Evolutionary conservation across 2,888 invertebrate genomes (phyloP), one percentile per base, ranked within the genome.

Genomic region (Flexamia atlantica): DNA sequence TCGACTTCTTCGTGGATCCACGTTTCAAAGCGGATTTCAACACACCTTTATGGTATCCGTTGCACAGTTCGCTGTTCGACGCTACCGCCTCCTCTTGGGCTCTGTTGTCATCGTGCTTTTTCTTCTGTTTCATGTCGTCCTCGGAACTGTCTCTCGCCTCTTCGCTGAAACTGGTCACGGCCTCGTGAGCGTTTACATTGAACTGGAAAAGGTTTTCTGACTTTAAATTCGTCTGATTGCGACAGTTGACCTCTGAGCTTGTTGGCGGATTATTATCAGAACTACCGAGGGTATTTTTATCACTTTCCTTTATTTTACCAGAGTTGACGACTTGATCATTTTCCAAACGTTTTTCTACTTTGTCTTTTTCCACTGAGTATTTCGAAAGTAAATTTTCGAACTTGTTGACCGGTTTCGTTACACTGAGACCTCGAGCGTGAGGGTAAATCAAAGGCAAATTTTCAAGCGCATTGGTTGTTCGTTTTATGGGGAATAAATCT

Each of bases 1-100:
- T 90, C 23, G 88, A 90, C 89, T 94, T 94, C 84, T 79, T 85
- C 68, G 85, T 88, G 88, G 84, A 89, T 88, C 88, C 89, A 88
- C 84, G 89, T 86, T 88, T 88, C 84, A 88, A 86, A 60, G 87
- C 87, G 81, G 87, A 87, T 85, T 88, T 87, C 46, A 84, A 74
- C 12, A 70, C 57, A 14, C 74, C 74, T 12, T 57, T 53, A 20
- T 70, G 79, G 40, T 84, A 85, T 32, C 83, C 84, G 85, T 85
- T 86, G 85, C 84, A 83, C 20, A 72, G 57, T 46, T 85, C 85
- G 23, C 68, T 84, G 42, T 74, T 68, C 9, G 81, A 50, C 36
- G 83, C 76, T 20, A 83, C 83, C 30, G 82, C 86, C 57, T 83
- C 83, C 20, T 82, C 84, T 46, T 85, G 85, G 46, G 81, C 81